Base-by-base conservation (phyloP, 2,888 invertebrate species). In the Diloba caeruleocephala region DNA sequence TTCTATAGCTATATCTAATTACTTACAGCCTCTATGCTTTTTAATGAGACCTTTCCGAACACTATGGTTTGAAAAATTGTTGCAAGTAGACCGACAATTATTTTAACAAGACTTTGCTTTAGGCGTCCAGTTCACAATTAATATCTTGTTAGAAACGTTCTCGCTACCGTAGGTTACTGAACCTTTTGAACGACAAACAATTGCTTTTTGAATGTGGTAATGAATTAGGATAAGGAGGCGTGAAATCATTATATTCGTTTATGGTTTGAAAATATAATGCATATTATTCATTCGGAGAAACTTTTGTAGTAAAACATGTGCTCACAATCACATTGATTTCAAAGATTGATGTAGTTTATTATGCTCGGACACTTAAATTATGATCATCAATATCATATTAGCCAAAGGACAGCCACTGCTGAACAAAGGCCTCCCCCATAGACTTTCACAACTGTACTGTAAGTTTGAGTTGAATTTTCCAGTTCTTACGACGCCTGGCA, bases 61-160 rank as follows among this genome's bases (percentile, higher is more conserved):
- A 70, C 59, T 81, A 78, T 79, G 81, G 71, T 63, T 78, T 78
- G 76, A 81, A 71, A 74, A 76, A 79, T 81, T 62, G 71, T 66
- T 59, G 41, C 51, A 56, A 49, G 54, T 74, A 64, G 54, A 71
- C 63, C 60, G 65, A 76, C 71, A 75, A 81, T 81, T 78, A 79
- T 60, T 68, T 46, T 74, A 75, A 75, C 74, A 65, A 73, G 73
- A 32, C 41, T 52, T 43, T 21, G 74, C 78, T 70, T 15, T 14
- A 37, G 71, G 81, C 75, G 39, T 28, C 15, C 41, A 33, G 25
- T 38, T 38, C 33, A 69, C 65, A 66, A 80, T 77, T 76, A 78
- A 76, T 76, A 73, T 62, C 65, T 62, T 72, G 65, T 71, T 60
- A 66, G 67, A 57, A 70, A 60, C 48, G 33, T 69, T 44, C 43